Percentiles rank a stretch among this genome's conserved stretches.
phyloP scores from a whole-genome alignment of 2,888 invertebrate species.

The Trissoscelio sp. region DNA sequence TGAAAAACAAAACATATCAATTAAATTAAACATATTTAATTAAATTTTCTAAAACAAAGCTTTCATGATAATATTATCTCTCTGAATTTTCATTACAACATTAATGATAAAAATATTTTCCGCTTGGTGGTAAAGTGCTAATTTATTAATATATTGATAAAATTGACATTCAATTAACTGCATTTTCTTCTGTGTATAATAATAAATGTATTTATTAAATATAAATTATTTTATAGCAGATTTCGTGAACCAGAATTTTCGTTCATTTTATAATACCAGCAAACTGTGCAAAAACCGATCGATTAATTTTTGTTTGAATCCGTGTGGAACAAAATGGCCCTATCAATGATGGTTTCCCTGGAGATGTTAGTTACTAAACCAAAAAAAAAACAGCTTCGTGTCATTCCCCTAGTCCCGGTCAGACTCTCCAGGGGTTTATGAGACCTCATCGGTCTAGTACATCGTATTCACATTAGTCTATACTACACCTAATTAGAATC shows the following conservation, averaged over 20 bases:
- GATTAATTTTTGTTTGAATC: conserved; percentile 35
- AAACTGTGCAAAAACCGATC: conserved; percentile 1
- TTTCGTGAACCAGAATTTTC: neutral
- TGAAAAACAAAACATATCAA: neutral
- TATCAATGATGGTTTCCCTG: conserved; percentile 45
- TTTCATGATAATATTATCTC: no score
- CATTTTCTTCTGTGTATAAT: no score
- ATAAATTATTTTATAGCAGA: neutral
- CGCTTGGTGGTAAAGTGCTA: no score
- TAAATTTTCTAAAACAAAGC: no score
- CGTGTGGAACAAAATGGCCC: conserved; percentile 17
- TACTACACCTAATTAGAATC: conserved; percentile 60
- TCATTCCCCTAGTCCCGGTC: conserved; percentile 43
- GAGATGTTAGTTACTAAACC: conserved; percentile 51
- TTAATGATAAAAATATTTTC: no score
- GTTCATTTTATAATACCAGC: neutral
- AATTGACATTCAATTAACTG: no score
- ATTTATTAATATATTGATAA: no score
- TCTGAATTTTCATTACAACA: no score
- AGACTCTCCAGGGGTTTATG: conserved; percentile 53
- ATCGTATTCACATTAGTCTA: conserved; percentile 62
- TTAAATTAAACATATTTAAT: neutral
- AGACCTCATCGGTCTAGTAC: conserved; percentile 60
- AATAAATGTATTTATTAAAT: no score
- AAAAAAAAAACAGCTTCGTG: conserved; percentile 31